Conservation (phyloP, 2,888 invertebrate genomes). For the Ormyrus pomaceus region DNA sequence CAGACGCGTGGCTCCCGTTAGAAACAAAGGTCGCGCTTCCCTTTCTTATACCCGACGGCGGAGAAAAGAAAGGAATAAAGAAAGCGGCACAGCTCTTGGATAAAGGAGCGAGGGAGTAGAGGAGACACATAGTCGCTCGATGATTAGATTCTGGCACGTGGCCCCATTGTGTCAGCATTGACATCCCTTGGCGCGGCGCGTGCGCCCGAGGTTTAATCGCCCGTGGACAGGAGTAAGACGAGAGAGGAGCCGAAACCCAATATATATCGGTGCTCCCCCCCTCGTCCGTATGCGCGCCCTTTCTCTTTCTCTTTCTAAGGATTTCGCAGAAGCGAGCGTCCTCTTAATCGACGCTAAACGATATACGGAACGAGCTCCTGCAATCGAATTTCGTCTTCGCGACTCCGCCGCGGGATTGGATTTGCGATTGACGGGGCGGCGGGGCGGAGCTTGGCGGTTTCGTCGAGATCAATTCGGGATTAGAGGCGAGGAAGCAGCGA, state of each 20-base stretch:
- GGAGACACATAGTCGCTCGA: constrained; percentile 50
- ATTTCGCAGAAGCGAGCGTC: constrained; percentile 26
- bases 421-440: constrained; percentile 2
- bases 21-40: constrained; percentile 42
- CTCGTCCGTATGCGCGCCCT: constrained; percentile 17
- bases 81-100: neutral
- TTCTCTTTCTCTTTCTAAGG: constrained; percentile 29
- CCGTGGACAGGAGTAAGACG: constrained; percentile 62
- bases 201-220: constrained; percentile 60
- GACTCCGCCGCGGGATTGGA: constrained; percentile 1
- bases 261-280: constrained; percentile 49
- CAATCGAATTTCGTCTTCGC: constrained; percentile 45
- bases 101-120: constrained; percentile 17
- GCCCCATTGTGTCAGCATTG: constrained; percentile 57
- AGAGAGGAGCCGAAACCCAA: constrained; percentile 57
- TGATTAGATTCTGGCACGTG: constrained; percentile 71
- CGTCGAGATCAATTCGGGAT: neutral
- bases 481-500: too few relatives aligned
- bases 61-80: constrained; percentile 31
- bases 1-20: constrained; percentile 12
- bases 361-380: constrained; percentile 29
- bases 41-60: constrained; percentile 20
- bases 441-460: neutral
- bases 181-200: constrained; percentile 57
- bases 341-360: constrained; percentile 48